Conservation (phyloP, 2,797 vertebrate species). For the Florisuga fusca region DNA sequence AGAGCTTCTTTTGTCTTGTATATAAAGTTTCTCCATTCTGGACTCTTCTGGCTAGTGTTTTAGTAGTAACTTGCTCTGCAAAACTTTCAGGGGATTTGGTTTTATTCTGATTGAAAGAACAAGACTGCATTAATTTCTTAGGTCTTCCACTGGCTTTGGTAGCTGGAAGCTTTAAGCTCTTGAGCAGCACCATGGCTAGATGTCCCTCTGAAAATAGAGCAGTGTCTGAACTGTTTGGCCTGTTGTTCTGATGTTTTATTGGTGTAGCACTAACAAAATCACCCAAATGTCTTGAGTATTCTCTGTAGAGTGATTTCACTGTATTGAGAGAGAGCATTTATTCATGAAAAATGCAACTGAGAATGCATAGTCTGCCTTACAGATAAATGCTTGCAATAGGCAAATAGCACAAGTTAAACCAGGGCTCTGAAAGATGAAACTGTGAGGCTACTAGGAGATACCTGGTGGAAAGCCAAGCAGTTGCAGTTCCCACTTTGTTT, state of each 20-base stretch:
- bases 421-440: neutral
- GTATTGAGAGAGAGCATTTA: neutral
- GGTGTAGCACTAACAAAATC: neutral
- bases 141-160: neutral
- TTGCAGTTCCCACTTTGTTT: neutral
- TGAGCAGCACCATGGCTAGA: neutral
- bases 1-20: neutral
- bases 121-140: neutral
- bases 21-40: neutral
- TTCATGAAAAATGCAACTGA: neutral
- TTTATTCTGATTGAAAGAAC: neutral
- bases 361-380: neutral
- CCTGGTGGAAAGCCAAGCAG: neutral
- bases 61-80: neutral
- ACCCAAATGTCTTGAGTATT: neutral
- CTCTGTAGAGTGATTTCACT: neutral
- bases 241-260: neutral
- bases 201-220: neutral
- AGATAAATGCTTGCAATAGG: neutral
- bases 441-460: neutral
- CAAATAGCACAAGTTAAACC: neutral
- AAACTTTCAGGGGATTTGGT: rapidly evolving
- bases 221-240: neutral
- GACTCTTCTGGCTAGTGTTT: neutral
- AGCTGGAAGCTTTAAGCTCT: neutral